Evolutionary conservation across 53 echinoderm and acorn worm genomes (phyloP).

Genomic region (Pentamera pediparva): DNA sequence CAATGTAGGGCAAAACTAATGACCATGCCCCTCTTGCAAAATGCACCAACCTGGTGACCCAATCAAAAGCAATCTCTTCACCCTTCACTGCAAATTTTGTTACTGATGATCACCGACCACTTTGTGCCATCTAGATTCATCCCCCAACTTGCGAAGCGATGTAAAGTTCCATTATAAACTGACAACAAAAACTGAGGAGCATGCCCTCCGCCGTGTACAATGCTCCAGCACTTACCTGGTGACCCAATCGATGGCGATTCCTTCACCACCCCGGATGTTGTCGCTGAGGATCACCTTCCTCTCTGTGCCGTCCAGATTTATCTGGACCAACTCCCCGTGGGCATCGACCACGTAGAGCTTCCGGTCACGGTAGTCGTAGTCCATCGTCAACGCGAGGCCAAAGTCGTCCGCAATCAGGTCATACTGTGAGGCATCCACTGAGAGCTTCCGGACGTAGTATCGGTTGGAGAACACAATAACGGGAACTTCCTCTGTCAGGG

Average conservation of each 20-base stretch:
- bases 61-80: too few relatives aligned
- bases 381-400: slow-evolving; percentile 42
- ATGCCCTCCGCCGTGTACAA: too few relatives aligned
- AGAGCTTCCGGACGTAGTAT: slow-evolving; percentile 79
- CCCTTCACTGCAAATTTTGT: too few relatives aligned
- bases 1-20: too few relatives aligned
- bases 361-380: slow-evolving; percentile 62
- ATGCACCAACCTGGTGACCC: too few relatives aligned
- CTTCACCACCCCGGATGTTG: slow-evolving; percentile 55
- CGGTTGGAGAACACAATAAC: slow-evolving; percentile 76
- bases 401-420: slow-evolving; percentile 61
- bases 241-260: slow-evolving; percentile 89
- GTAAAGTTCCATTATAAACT: too few relatives aligned
- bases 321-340: slow-evolving; percentile 28
- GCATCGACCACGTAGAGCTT: slow-evolving; percentile 61
- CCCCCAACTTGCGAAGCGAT: too few relatives aligned
- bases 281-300: slow-evolving; percentile 53
- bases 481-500: slow-evolving; percentile 61
- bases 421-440: slow-evolving; percentile 57
- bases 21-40: too few relatives aligned
- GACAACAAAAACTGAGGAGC: too few relatives aligned
- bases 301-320: slow-evolving; percentile 61
- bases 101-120: too few relatives aligned
- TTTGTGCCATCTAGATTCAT: too few relatives aligned
- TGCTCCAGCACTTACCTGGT: slow-evolving; percentile 70